Base-by-base conservation (phyloP, 1,140 invertebrate species). In the Samia ricini region DNA sequence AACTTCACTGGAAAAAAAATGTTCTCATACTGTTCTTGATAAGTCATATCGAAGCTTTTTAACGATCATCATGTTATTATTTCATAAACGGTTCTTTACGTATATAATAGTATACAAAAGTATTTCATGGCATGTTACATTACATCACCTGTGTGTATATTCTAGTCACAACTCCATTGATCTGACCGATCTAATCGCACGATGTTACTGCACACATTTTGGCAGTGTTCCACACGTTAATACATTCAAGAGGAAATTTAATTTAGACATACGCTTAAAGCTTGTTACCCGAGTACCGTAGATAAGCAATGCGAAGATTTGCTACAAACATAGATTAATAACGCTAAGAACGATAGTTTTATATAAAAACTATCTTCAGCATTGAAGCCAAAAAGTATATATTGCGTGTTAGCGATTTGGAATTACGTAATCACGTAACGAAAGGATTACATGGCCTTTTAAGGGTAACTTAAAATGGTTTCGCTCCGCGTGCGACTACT, bases 151-250 rank as follows among this genome's bases (percentile, higher is more conserved):
- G 51, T 22, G 10, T 52, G 51, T 52, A n/a, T 52, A 21, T 23
- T 23, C 56, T 21, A 18, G 19, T 29, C n/a, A 29, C 22, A 24
- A 22, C 18, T 26, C 54, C 26, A 57, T 57, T 57, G 56, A 57
- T 57, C 56, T 52, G 51, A 21, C 51, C 26, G 42, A 19, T 20
- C 29, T 29, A 57, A 57, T 57, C 56, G n/a, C n/a, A 71, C 58
- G 66, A 65, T 72, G 63, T 66, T 60, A 64, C 62, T 56, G n/a
- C n/a, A 29, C 51, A 65, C 56, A 33, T 58, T 33, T 64, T 76
- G 71, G 74, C 71, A 67, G 20, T 48, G 57, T 23, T 68, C 61
- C 71, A 71, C 52, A 63, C 54, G 55, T 66, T 59, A 57, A 72
- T 64, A 66, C 33, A 60, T 49, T 54, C 55, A 60, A 62, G 59